Evolutionary conservation across 2,797 vertebrate species (phyloP), one percentile per base, ranked within the genome.

Genomic region (Silurus lanzhouensis): DNA sequence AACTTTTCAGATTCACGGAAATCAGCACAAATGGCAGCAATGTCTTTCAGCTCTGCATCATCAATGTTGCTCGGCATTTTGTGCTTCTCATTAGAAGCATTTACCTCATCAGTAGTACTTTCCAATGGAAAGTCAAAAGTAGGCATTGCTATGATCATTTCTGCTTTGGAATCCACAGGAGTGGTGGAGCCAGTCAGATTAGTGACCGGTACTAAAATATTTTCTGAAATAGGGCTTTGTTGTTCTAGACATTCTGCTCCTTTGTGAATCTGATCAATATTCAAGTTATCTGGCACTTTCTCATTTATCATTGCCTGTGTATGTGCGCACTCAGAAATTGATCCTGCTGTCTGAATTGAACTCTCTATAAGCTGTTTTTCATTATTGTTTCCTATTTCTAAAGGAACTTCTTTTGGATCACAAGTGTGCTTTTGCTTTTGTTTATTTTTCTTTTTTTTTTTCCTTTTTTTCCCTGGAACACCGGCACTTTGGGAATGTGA

Each of bases 381-480:
- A 74, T 55, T 85, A 12, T 66, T 84, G 2, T 80, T 38, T 68
- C 68, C 81, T 13, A 48, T 64, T 48, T 86, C 82, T 17, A 63
- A 74, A n/a, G 66, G 75, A 46, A n/a, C 70, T 12, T 67, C 84
- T 38, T 87, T 87, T 63, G 77, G 84, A 6, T 79, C 75, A 57
- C 46, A 74, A 76, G 31, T 77, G 0, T 84, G 82, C 70, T 89
- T 89, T 77, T 93, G 94, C 91, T 91, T 92, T 19, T 93, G 93
- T 88, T 94, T 95, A 46, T 83, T 86, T 85, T 87, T 94, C 89
- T 57, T 95, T 85, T 93, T 95, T 88, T 88, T 95, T 78, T 91
- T 95, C 87, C 93, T 95, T 88, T 93, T 95, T 80, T 93, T 95
- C 27, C 92, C 92, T 75, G 92, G 75, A 25, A 84, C 75, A 48